Base-by-base conservation (phyloP, 2,888 invertebrate species). In the Fabriciana adippe region DNA sequence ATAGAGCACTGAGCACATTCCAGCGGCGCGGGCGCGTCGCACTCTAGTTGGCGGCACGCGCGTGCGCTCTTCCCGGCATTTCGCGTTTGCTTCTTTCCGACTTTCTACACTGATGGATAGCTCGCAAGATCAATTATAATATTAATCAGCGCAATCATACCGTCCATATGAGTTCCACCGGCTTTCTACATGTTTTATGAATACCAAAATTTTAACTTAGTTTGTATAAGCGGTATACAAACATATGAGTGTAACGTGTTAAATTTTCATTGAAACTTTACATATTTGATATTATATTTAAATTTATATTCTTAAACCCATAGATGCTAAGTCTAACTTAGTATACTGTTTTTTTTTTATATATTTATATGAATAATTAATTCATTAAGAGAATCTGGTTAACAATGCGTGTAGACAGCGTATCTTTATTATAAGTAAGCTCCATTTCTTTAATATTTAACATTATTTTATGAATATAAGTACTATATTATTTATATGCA, bases 51-150 rank as follows among this genome's bases (percentile, higher is more conserved):
- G 77, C 83, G 85, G 84, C 85, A 83, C 83, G 82, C 82, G 83
- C 81, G 82, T 77, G 81, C 74, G 72, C 75, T 73, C 59, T 48
- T 73, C 69, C 73, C 79, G 81, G 81, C 79, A 81, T 81, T 82
- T 76, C 77, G 74, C 73, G 73, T 75, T 76, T 79, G 80, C 78
- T 75, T 89, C 90, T 89, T 90, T 83, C 89, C 87, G 83, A 92
- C 92, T 92, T 92, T 92, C 92, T 92, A 92, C 87, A 83, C 86
- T 88, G 89, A 90, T 86, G 87, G 87, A 90, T 90, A 86, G 86
- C 85, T 84, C 89, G 88, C 86, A 82, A 85, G 81, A 85, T 81
- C 89, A 90, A 92, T 92, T 92, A 92, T 87, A 90, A 90, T 92
- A 91, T 92, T 91, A 92, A 91, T 90, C 89, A 90, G 90, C 85